phyloP scores from a whole-genome alignment of 2,113 vertebrate genomes.

The Raja brachyura region DNA sequence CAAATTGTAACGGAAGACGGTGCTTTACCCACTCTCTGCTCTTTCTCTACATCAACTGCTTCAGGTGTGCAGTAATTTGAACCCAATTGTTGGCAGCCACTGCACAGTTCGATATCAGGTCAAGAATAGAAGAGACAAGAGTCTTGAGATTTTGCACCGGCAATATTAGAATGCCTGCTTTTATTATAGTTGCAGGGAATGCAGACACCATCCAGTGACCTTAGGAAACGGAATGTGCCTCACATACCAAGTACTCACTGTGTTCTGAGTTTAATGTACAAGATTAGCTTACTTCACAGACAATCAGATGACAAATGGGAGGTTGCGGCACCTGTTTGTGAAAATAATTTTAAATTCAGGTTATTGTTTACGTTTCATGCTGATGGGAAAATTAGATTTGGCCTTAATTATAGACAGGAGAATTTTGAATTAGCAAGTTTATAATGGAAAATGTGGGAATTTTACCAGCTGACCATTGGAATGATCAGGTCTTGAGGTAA shows the following conservation, averaged over 20 bases:
- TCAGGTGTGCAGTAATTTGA: neutral
- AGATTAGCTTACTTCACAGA: neutral
- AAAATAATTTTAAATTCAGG: neutral
- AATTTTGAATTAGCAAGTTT: neutral
- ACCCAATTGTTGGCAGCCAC: neutral
- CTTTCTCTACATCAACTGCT: neutral
- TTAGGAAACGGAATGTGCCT: neutral
- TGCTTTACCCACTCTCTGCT: neutral
- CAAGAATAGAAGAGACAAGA: neutral
- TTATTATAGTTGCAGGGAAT: neutral
- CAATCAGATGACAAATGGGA: neutral
- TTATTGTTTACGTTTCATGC: neutral
- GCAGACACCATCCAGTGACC: neutral
- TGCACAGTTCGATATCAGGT: neutral
- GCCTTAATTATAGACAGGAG: neutral
- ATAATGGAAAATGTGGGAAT: neutral
- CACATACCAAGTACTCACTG: neutral
- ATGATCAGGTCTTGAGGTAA: neutral
- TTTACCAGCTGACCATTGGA: neutral
- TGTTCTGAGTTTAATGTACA: neutral
- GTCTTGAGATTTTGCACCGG: neutral
- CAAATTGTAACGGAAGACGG: neutral
- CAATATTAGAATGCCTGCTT: neutral
- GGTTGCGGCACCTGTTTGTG: neutral
- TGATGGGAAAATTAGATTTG: neutral